Conservation (phyloP, 2,888 invertebrate genomes). For the Villa cingulata region DNA sequence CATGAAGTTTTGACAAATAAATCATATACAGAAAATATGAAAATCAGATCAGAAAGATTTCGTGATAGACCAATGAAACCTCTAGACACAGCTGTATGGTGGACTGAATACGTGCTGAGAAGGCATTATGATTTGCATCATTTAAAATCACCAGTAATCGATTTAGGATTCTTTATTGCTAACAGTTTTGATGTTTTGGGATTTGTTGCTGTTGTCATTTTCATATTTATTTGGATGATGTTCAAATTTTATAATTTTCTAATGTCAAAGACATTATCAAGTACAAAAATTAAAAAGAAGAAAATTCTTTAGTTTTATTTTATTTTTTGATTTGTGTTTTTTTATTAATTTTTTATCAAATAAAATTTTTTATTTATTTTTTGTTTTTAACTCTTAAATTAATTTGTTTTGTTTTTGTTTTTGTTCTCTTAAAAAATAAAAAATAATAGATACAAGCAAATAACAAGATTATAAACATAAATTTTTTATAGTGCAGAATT, state of each 20-base stretch:
- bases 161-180: conserved; percentile 35
- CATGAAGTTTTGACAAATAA: conserved; percentile 13
- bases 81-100: conserved; percentile 42
- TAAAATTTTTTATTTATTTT: no score
- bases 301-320: no score
- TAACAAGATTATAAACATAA: no score
- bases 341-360: no score
- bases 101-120: conserved; percentile 45
- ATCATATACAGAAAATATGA: conserved; percentile 21
- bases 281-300: no score
- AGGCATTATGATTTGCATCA: conserved; percentile 40
- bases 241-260: neutral
- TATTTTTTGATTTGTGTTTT: no score
- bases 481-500: no score
- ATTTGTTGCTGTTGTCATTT: neutral
- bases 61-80: conserved; percentile 40
- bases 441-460: no score
- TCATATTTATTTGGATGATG: neutral
- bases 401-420: no score
- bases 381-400: no score
- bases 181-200: conserved; percentile 34
- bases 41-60: conserved; percentile 34
- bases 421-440: no score
- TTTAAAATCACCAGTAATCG: conserved; percentile 31
- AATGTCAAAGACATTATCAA: no score